These are phyloP conservation scores for Polydrusus tereticollis DNA, from an alignment of 2,888 invertebrate species.

Conservation along the genomic window DNA sequence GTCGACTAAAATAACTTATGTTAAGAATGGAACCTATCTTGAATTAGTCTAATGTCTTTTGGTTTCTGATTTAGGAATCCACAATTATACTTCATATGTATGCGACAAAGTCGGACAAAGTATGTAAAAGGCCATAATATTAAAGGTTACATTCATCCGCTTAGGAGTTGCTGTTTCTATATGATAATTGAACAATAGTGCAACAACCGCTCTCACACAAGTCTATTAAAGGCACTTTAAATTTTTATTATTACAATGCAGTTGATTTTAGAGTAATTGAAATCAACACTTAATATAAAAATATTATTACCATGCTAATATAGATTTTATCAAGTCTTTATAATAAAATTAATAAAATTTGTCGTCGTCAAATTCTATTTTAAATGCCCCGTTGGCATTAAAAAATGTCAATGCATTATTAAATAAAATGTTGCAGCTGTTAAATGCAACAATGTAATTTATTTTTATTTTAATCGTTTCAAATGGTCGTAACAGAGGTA, in stretches of 20 bases:
- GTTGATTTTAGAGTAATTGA: neutral
- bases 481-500: neutral
- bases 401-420: neutral
- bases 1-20: constrained; percentile 34
- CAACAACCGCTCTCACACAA: neutral
- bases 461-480: neutral
- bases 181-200: neutral
- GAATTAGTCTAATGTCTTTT: constrained; percentile 32
- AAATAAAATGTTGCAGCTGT: neutral
- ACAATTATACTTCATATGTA: neutral
- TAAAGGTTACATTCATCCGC: neutral
- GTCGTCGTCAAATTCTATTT: neutral
- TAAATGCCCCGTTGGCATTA: neutral
- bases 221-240: neutral
- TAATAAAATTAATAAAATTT: neutral
- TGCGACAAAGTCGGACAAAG: neutral
- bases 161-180: neutral
- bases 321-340: neutral
- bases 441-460: neutral
- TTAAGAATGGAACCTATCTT: constrained; percentile 23
- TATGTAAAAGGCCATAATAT: neutral
- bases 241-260: neutral
- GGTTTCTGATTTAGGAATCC: constrained; percentile 8
- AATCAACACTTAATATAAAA: neutral
- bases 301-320: neutral